phyloP scores from a whole-genome alignment of 2,797 vertebrate species.

The Anabacerthia variegaticeps region DNA sequence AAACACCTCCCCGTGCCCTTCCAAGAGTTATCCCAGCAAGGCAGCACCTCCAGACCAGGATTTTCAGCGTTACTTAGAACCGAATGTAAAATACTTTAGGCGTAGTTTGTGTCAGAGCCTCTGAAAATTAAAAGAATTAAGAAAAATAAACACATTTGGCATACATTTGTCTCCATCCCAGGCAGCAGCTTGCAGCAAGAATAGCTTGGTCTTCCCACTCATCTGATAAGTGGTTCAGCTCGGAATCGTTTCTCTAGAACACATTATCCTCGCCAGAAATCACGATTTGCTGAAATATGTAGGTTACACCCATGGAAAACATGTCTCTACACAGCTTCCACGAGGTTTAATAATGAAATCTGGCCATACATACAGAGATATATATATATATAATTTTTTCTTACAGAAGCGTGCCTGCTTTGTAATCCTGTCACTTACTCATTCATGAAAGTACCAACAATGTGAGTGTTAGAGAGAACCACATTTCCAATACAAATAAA shows the following conservation, averaged over 20 bases:
- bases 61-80: rapidly evolving
- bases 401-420: neutral
- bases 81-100: neutral
- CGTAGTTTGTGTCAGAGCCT: neutral
- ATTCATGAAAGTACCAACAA: conserved; percentile 46
- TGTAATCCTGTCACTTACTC: conserved; percentile 27
- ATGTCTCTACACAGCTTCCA: conserved; percentile 2
- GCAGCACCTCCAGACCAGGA: neutral
- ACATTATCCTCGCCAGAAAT: conserved; percentile 44
- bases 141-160: conserved; percentile 1
- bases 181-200: conserved; percentile 26
- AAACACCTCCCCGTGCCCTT: neutral
- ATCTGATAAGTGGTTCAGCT: conserved; percentile 16
- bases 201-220: conserved; percentile 58
- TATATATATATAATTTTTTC: neutral
- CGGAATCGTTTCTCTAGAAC: neutral
- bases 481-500: conserved; percentile 23
- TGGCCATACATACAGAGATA: neutral
- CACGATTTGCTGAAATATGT: conserved; percentile 31
- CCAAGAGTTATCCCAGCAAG: neutral
- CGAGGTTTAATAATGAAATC: conserved; percentile 28
- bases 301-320: conserved; percentile 52
- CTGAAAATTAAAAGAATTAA: neutral
- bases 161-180: neutral
- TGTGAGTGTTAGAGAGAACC: neutral